These are phyloP conservation scores for Cyprinella venusta DNA, from an alignment of 2,797 vertebrate genomes.

Conservation along the genomic window DNA sequence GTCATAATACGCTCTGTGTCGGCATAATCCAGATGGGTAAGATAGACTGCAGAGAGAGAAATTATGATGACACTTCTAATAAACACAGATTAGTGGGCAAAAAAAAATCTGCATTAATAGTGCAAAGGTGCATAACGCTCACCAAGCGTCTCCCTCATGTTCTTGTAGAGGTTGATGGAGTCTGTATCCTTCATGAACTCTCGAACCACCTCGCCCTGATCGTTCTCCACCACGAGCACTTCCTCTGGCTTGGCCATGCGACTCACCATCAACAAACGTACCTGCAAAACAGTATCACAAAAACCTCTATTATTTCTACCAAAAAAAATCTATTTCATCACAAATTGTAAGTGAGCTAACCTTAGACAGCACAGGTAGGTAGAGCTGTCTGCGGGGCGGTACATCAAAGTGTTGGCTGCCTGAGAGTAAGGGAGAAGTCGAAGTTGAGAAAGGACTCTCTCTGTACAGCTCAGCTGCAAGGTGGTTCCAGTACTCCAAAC, in stretches of 20 bases:
- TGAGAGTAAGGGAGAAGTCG: slow-evolving; percentile 91
- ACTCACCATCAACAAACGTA: slow-evolving; percentile 97
- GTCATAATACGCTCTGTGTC: slow-evolving; percentile 99
- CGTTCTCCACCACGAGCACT: slow-evolving; percentile 97
- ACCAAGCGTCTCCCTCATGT: slow-evolving; percentile 99
- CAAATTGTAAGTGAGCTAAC: slow-evolving; percentile 67
- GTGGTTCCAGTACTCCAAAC: slow-evolving; percentile 98
- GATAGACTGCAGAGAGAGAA: slow-evolving; percentile 82
- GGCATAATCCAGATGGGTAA: slow-evolving; percentile 97
- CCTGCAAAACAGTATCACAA: slow-evolving; percentile 70
- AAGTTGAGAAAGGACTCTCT: slow-evolving; percentile 94
- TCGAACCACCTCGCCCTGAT: slow-evolving; percentile 96
- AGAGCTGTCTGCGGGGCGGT: slow-evolving; percentile 92
- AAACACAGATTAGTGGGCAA: not conserved
- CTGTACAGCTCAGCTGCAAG: slow-evolving; percentile 95
- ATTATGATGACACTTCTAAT: not conserved
- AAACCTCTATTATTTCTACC: not conserved
- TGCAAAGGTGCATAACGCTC: slow-evolving; percentile 54
- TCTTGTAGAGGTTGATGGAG: slow-evolving; percentile 98
- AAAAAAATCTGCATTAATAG: not conserved
- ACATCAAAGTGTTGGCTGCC: slow-evolving; percentile 96
- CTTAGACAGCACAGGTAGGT: slow-evolving; percentile 94
- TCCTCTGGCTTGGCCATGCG: slow-evolving; percentile 99
- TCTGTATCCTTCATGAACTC: slow-evolving; percentile 99
- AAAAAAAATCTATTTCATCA: not conserved